Evolutionary conservation across 2,797 vertebrate genomes (phyloP).

Genomic region (Sebastes kiyomatsui): DNA sequence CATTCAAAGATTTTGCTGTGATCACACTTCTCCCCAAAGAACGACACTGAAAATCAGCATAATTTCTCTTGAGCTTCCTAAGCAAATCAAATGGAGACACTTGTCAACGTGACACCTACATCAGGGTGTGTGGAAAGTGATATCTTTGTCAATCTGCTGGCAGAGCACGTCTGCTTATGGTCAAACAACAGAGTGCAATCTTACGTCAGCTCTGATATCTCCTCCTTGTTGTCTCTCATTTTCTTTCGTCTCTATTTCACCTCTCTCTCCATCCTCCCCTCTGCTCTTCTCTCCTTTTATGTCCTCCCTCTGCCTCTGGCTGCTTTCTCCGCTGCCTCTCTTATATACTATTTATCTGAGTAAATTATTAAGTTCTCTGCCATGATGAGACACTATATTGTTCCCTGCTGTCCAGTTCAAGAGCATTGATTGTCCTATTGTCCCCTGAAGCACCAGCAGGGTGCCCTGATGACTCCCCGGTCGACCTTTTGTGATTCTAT

Average conservation of each 20-base stretch:
- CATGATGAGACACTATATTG: background rate
- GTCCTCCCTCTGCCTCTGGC: background rate
- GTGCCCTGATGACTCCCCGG: constrained; percentile 15
- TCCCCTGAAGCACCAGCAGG: background rate
- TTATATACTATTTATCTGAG: background rate
- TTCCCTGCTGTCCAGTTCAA: constrained; percentile 16
- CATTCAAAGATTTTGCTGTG: background rate
- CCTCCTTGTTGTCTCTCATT: constrained; percentile 10
- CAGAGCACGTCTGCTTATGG: constrained; percentile 21
- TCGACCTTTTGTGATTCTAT: constrained; percentile 55
- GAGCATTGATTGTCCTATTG: constrained; percentile 28
- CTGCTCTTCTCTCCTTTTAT: background rate
- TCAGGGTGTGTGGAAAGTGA: background rate
- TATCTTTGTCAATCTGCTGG: constrained; percentile 24
- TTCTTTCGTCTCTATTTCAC: background rate
- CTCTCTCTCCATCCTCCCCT: background rate
- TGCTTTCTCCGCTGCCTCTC: background rate
- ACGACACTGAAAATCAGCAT: background rate
- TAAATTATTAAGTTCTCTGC: constrained; percentile 21
- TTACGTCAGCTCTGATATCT: constrained; percentile 5
- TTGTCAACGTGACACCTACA: background rate
- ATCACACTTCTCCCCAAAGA: background rate
- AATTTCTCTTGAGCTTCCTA: background rate
- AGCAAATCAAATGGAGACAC: background rate
- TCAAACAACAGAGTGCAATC: constrained; percentile 20